phyloP scores from a whole-genome alignment of 2,113 vertebrate genomes.

The Ophthalmolycus amberensis region DNA sequence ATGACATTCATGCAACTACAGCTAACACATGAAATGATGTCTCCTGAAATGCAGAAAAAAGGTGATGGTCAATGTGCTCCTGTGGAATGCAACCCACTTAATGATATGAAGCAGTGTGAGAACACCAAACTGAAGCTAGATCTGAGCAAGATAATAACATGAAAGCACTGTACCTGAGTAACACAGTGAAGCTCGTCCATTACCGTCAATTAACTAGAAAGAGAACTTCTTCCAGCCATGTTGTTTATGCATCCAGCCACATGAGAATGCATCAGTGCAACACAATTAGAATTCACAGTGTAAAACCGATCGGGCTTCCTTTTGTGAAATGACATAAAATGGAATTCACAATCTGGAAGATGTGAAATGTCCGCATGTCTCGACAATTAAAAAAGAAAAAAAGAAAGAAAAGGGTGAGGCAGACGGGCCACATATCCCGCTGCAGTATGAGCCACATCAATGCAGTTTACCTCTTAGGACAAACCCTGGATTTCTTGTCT shows the following conservation, averaged over 20 bases:
- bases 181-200: background rate
- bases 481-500: slow-evolving; percentile 8
- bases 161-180: background rate
- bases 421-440: background rate
- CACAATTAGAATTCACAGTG: background rate
- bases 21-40: background rate
- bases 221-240: background rate
- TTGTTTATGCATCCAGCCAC: background rate
- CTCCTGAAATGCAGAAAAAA: background rate
- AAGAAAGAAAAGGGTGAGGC: background rate
- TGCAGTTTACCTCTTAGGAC: background rate
- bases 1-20: background rate
- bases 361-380: background rate
- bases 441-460: background rate
- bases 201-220: background rate
- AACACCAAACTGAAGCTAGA: background rate
- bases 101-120: background rate
- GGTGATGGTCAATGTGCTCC: background rate
- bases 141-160: background rate
- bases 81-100: background rate
- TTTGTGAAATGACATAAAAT: background rate
- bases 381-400: background rate
- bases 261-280: background rate
- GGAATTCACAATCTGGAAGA: background rate
- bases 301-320: background rate